A percentile compares a stretch with the other conserved stretches of the same genome.
phyloP scores from a whole-genome alignment of 2,888 invertebrate genomes.

The Junonia oenone region DNA sequence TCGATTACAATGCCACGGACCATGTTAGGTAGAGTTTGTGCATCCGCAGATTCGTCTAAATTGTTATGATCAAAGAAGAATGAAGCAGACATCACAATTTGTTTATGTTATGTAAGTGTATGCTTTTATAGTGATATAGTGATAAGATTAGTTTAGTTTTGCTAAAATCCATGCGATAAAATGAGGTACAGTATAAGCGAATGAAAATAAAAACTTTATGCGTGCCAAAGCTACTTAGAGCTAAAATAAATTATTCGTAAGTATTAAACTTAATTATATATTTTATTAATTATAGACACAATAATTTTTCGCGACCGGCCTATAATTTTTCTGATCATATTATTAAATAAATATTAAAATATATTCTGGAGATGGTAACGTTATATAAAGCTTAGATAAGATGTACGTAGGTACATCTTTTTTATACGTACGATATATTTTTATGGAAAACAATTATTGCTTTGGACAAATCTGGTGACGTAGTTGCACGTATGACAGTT shows the following conservation, averaged over 20 bases:
- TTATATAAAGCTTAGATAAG: no score
- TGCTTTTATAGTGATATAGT: background rate
- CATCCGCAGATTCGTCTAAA: background rate
- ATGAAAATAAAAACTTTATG: background rate
- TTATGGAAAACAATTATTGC: no score
- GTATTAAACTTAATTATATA: no score
- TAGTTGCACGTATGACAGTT: no score
- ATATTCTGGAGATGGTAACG: no score
- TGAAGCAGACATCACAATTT: background rate
- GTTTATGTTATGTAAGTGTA: background rate
- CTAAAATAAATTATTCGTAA: background rate
- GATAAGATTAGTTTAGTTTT: background rate
- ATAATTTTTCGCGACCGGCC: background rate
- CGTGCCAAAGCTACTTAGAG: background rate
- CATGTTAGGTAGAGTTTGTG: background rate
- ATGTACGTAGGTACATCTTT: no score
- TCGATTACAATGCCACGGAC: background rate
- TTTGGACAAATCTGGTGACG: no score
- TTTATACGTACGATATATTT: no score
- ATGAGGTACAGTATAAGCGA: background rate
- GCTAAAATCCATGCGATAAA: background rate
- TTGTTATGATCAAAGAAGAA: background rate
- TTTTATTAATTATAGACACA: no score
- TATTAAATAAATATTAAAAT: no score
- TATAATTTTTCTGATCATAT: no score